Conservation (phyloP, 2,797 vertebrate species). For the Thamnophis elegans region DNA sequence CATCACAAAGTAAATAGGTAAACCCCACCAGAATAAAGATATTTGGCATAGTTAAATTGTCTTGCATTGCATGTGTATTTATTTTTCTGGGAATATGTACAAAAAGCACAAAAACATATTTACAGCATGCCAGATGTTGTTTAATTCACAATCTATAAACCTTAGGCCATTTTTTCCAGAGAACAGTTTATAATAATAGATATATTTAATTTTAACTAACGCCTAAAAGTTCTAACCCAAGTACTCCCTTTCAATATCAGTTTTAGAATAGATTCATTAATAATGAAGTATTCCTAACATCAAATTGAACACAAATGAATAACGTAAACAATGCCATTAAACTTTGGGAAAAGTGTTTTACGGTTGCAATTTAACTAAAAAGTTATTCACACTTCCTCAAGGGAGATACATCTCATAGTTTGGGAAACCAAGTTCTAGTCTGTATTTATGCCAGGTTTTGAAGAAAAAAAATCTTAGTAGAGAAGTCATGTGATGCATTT, state of each 20-base stretch:
- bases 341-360: neutral
- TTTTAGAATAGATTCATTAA: neutral
- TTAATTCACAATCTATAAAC: neutral
- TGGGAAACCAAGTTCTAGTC: neutral
- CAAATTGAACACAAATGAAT: neutral
- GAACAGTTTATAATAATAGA: neutral
- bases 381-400: neutral
- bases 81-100: constrained; percentile 2
- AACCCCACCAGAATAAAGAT: constrained; percentile 18
- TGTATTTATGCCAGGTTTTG: neutral
- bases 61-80: constrained; percentile 4
- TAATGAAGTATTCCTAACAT: neutral
- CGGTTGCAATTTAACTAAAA: neutral
- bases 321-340: neutral
- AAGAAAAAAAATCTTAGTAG: neutral
- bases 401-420: neutral
- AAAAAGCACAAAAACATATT: neutral
- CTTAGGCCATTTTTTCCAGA: neutral
- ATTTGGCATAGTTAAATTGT: constrained; percentile 21
- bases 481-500: neutral
- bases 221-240: neutral
- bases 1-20: constrained; percentile 14
- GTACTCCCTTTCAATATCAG: neutral
- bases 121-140: neutral
- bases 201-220: neutral